Evolutionary conservation across 2,888 invertebrate species (phyloP).

Genomic region (Anthophora plumipes): DNA sequence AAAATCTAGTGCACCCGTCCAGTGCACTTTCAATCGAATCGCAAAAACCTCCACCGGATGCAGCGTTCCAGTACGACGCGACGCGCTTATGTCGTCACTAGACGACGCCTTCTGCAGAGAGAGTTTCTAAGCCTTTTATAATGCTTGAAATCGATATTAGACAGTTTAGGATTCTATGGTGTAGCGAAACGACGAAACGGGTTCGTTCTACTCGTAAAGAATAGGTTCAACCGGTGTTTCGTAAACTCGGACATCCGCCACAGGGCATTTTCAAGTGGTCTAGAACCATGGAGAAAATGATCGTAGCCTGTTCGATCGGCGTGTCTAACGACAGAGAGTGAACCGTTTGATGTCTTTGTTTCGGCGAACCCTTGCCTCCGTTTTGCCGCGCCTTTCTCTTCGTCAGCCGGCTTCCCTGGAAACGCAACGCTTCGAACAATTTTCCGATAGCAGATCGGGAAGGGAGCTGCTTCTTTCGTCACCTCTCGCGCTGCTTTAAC

Average conservation of each 20-base stretch:
- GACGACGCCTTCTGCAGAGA: background rate
- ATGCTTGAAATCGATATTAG: background rate
- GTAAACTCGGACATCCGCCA: constrained; percentile 73
- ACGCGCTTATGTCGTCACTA: background rate
- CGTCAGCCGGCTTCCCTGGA: constrained; percentile 36
- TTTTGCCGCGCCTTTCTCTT: constrained; percentile 49
- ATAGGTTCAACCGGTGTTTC: constrained; percentile 48
- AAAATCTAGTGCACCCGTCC: constrained; percentile 23
- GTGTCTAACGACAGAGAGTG: constrained; percentile 51
- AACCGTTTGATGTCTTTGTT: constrained; percentile 63
- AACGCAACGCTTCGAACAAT: constrained; percentile 42
- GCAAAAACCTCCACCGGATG: constrained; percentile 39
- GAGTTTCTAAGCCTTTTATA: constrained; percentile 4
- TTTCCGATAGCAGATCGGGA: constrained; percentile 42
- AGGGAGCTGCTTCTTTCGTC: constrained; percentile 47
- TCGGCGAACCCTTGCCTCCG: constrained; percentile 51
- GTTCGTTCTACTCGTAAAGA: no score
- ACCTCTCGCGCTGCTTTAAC: constrained; percentile 19
- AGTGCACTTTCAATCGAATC: constrained; percentile 36
- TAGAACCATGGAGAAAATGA: constrained; percentile 49
- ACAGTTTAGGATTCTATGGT: background rate
- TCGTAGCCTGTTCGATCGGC: constrained; percentile 37
- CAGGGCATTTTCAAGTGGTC: constrained; percentile 54
- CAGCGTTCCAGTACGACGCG: constrained; percentile 21
- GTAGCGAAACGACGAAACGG: no score